Evolutionary conservation across 1,140 invertebrate genomes (phyloP).

Genomic region (Hylyphantes graminicola): DNA sequence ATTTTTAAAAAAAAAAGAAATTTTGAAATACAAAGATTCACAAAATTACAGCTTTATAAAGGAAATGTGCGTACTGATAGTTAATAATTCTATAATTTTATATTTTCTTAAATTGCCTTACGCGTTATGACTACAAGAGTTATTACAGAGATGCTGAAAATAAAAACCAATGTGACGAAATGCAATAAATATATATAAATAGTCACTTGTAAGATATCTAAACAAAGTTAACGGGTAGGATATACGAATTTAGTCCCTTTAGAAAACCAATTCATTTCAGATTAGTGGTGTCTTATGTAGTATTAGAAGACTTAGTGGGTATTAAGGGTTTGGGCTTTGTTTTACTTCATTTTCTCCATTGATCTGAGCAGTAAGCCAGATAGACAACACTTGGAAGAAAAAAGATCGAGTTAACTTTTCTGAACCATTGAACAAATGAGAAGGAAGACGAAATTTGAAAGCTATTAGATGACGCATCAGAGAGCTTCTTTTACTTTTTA

Average conservation of each 20-base stretch:
- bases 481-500: too few relatives aligned
- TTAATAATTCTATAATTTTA: too few relatives aligned
- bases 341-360: constrained; percentile 12
- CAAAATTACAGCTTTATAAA: too few relatives aligned
- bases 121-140: too few relatives aligned
- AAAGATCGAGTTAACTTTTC: constrained; percentile 19
- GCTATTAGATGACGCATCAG: background rate
- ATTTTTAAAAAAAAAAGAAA: too few relatives aligned
- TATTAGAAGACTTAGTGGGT: constrained; percentile 36
- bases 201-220: background rate
- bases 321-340: constrained; percentile 37
- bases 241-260: constrained; percentile 20
- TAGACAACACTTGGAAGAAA: constrained; percentile 21
- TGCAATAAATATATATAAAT: too few relatives aligned
- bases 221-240: constrained; percentile 3
- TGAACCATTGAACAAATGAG: constrained; percentile 6
- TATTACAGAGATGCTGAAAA: too few relatives aligned
- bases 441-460: background rate
- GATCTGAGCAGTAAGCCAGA: constrained; percentile 1
- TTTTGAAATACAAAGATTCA: too few relatives aligned
- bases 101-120: too few relatives aligned
- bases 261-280: constrained; percentile 46
- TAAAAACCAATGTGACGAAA: too few relatives aligned
- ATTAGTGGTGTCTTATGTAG: constrained; percentile 35
- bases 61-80: too few relatives aligned